Evolutionary conservation across 2,797 vertebrate species (phyloP).

Genomic region (Hydrophis major): DNA sequence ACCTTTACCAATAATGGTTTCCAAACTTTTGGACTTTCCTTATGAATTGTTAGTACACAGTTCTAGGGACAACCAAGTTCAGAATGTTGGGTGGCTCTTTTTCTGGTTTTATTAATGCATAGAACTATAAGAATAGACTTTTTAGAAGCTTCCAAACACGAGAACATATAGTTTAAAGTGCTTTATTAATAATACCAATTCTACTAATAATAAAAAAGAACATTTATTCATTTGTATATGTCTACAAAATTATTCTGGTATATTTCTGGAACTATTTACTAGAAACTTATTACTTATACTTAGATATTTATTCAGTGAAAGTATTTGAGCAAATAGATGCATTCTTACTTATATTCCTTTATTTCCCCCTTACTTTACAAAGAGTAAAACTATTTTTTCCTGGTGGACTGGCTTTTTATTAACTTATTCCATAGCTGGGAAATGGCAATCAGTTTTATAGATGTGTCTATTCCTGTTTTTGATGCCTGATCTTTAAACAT

Average conservation of each 20-base stretch:
- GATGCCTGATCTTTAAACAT: rapidly evolving
- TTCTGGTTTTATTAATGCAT: background rate
- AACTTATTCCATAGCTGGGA: slow-evolving; percentile 23
- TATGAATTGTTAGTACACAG: background rate
- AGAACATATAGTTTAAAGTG: background rate
- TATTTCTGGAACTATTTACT: slow-evolving; percentile 8
- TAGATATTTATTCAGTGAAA: slow-evolving; percentile 12
- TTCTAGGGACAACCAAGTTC: background rate
- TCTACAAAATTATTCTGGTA: slow-evolving; percentile 2
- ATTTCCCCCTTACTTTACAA: background rate
- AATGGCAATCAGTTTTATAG: slow-evolving; percentile 4
- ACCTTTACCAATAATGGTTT: background rate
- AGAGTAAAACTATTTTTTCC: background rate
- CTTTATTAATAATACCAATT: background rate
- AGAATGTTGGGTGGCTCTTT: background rate
- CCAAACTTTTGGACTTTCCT: background rate
- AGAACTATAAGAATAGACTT: background rate
- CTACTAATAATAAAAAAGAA: background rate
- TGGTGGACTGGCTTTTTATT: slow-evolving; percentile 28
- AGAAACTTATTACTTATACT: slow-evolving; percentile 19
- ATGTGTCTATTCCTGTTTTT: background rate
- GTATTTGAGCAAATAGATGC: slow-evolving; percentile 16
- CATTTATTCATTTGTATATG: background rate
- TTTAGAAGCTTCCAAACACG: background rate
- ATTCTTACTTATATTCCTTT: background rate